phyloP scores from a whole-genome alignment of 1,140 invertebrate species.

The Pachypeltis micranthus region DNA sequence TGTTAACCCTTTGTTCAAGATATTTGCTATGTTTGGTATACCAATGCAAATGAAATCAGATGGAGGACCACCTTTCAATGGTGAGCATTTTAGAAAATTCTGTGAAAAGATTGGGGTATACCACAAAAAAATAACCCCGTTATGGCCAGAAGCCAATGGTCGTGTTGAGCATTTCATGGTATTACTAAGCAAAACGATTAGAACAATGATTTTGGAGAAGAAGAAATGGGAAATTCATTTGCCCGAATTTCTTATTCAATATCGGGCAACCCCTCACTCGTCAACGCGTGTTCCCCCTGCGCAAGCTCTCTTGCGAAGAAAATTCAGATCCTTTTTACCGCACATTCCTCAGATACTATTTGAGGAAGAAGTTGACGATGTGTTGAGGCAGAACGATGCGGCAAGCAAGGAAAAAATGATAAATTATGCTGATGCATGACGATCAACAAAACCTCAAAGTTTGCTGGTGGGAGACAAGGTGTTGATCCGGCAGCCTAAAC shows the following conservation, averaged over 20 bases:
- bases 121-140: background rate
- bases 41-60: background rate
- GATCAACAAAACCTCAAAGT: background rate
- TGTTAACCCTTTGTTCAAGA: too few relatives aligned
- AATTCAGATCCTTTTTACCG: background rate
- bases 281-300: background rate
- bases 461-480: background rate
- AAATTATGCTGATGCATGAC: background rate
- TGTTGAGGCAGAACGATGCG: background rate
- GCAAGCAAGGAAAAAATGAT: background rate
- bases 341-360: background rate
- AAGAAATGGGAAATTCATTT: background rate
- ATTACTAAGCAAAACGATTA: background rate
- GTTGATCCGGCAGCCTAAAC: background rate
- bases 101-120: background rate
- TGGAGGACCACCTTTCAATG: background rate
- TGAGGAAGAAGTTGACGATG: background rate
- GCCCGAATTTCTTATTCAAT: background rate
- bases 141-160: background rate
- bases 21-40: background rate
- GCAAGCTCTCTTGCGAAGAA: background rate
- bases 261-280: background rate
- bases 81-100: background rate
- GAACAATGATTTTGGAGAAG: background rate
- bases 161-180: background rate